Evolutionary conservation across 2,113 vertebrate genomes (phyloP).

Genomic region (Sinosuthora webbiana): DNA sequence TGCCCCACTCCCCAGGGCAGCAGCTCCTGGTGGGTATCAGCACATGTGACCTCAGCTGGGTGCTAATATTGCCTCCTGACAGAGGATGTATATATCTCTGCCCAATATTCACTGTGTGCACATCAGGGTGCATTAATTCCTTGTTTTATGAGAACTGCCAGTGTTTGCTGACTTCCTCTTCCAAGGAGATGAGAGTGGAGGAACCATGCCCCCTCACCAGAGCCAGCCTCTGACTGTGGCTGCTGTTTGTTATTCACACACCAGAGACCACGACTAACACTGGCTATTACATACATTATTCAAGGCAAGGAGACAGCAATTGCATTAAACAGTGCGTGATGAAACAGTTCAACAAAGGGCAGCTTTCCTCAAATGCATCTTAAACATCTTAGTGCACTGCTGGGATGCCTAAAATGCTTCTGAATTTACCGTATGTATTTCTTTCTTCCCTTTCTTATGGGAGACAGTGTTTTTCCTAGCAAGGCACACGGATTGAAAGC

Average conservation of each 20-base stretch:
- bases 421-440: background rate
- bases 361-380: background rate
- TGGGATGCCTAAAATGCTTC: background rate
- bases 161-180: slow-evolving; percentile 25
- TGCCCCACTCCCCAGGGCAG: rapidly evolving
- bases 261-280: background rate
- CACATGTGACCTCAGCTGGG: background rate
- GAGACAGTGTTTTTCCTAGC: background rate
- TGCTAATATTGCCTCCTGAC: background rate
- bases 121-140: background rate
- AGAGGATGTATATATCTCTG: background rate
- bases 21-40: background rate
- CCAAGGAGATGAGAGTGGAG: slow-evolving; percentile 2
- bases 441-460: background rate
- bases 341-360: background rate
- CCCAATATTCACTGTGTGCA: background rate
- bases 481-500: background rate
- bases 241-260: background rate
- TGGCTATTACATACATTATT: background rate
- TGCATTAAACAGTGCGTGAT: background rate
- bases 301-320: background rate
- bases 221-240: rapidly evolving
- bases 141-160: background rate
- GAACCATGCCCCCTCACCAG: background rate
- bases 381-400: background rate